phyloP scores from a whole-genome alignment of 1,140 invertebrate species.

The Calephelis nemesis region DNA sequence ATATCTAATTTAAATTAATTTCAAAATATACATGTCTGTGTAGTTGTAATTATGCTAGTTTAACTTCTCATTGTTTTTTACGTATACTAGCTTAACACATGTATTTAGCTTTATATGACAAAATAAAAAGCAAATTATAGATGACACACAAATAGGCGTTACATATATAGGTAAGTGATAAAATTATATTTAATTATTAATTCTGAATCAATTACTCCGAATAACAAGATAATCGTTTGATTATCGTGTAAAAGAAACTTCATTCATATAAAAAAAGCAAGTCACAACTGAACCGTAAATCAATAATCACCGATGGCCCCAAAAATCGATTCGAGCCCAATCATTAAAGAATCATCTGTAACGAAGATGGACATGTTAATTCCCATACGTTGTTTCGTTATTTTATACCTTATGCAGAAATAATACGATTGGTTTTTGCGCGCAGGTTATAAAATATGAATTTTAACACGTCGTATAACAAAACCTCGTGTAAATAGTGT shows the following conservation, averaged over 20 bases:
- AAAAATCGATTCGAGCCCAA: conserved; percentile 64
- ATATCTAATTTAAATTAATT: too few species aligned
- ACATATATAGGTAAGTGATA: neutral
- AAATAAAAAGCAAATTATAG: neutral
- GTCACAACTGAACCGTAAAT: conserved; percentile 69
- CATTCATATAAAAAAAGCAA: conserved; percentile 58
- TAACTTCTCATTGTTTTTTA: too few species aligned
- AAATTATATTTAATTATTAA: conserved; percentile 20
- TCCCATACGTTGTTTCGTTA: conserved; percentile 31
- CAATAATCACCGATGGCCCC: conserved; percentile 66
- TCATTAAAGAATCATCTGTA: conserved; percentile 74
- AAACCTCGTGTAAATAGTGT: conserved; percentile 71
- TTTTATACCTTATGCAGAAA: conserved; percentile 31
- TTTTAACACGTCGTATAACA: conserved; percentile 66
- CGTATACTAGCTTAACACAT: too few species aligned
- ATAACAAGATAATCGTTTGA: conserved; percentile 58
- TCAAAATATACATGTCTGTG: too few species aligned
- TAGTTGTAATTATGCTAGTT: too few species aligned
- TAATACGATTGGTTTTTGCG: conserved; percentile 42
- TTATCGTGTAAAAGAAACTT: conserved; percentile 40
- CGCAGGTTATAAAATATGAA: conserved; percentile 37
- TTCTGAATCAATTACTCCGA: conserved; percentile 36
- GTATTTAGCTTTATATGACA: neutral
- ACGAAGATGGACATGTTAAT: conserved; percentile 73
- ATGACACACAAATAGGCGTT: neutral